phyloP scores from a whole-genome alignment of 2,113 vertebrate species.

The Coturnix japonica region DNA sequence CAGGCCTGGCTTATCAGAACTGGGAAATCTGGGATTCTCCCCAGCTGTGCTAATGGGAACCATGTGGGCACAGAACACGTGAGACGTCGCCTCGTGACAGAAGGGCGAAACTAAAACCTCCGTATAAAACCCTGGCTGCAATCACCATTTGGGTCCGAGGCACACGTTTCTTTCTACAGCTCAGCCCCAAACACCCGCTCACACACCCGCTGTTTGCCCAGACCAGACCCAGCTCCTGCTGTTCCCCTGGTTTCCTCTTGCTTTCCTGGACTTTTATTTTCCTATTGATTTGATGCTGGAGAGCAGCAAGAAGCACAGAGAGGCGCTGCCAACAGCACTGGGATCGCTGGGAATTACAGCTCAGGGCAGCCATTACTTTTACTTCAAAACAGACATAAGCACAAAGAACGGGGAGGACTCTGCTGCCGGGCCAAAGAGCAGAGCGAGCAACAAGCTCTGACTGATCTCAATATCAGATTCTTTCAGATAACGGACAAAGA shows the following conservation, averaged over 20 bases:
- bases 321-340: neutral
- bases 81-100: neutral
- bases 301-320: neutral
- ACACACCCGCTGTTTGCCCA: neutral
- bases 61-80: rapidly evolving
- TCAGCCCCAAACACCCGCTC: neutral
- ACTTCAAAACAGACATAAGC: neutral
- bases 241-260: neutral
- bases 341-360: neutral
- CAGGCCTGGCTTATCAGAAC: neutral
- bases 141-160: neutral
- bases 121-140: neutral
- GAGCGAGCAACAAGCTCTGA: neutral
- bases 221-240: neutral
- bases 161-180: neutral
- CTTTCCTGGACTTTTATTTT: neutral
- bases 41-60: neutral
- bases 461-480: neutral
- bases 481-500: neutral
- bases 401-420: neutral
- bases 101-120: neutral
- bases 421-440: neutral
- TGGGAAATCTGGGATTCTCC: neutral
- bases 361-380: neutral
- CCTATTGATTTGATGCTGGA: neutral